Evolutionary conservation across 2,888 invertebrate species (phyloP), one percentile per base, ranked within the genome.

Genomic region (Agrotis segetum): DNA sequence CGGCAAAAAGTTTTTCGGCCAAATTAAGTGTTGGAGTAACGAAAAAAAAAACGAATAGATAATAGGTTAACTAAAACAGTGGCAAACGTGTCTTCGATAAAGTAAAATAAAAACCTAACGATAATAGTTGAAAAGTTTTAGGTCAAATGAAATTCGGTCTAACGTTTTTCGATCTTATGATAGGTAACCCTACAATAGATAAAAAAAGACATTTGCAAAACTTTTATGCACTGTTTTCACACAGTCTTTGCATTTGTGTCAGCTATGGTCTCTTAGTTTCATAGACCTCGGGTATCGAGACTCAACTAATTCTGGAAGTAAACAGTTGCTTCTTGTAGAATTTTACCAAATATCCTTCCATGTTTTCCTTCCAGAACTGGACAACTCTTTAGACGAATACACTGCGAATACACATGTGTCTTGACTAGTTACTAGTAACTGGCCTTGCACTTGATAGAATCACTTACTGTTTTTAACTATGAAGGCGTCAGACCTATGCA

Each of bases 301-400:
- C 24, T 60, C 46, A 59, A 58, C 58, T 1, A 59, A 44, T 59
- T 59, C 60, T 60, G 60, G 40, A 58, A 44, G 58, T 58, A 58
- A 58, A 40, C 58, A 55, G 59, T 59, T 59, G 21, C n/a, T n/a
- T n/a, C n/a, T 49, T 49, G 6, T 61, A 47, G 17, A 61, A 61
- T 61, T 47, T 21, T 19, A 61, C 24, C 17, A 47, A 47, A 49
- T 47, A 13, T 9, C 46, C 47, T 61, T 47, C 60, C 60, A 60
- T 60, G 1, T 60, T 61, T n/a, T 61, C 60, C 17, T 61, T 61
- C 60, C 60, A 61, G 17, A 49, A 61, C 11, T 61, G 47, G 24
- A 21, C 11, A 47, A 47, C 60, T 24, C 46, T 24, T 61, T 61
- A 29, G 2, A 49, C 61, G 29, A 49, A 61, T n/a, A 29, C 24